Evolutionary conservation across 2,888 invertebrate genomes (phyloP).

Genomic region (Apamea crenata): DNA sequence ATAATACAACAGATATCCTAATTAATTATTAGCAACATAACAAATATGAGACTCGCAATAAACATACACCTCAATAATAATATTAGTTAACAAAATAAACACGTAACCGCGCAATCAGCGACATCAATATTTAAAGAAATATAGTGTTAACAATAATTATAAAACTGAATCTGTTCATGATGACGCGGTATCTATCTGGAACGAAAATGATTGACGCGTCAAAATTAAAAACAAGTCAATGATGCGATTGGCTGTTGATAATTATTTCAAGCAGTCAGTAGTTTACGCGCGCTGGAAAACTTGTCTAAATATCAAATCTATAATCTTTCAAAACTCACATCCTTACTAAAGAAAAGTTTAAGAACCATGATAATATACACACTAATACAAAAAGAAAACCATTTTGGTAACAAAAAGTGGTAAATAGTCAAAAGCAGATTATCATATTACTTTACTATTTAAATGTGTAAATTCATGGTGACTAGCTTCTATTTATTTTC

Average conservation of each 20-base stretch:
- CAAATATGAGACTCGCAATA: conserved; percentile 30
- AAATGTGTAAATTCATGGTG: conserved; percentile 25
- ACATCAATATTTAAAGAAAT: background rate
- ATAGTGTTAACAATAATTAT: background rate
- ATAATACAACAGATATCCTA: conserved; percentile 32
- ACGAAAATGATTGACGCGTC: background rate
- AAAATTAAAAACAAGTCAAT: background rate
- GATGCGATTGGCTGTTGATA: background rate
- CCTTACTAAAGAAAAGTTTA: background rate
- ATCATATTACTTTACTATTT: background rate
- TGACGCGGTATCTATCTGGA: background rate
- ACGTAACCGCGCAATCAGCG: background rate
- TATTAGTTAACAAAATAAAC: conserved; percentile 19
- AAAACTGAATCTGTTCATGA: conserved; percentile 5
- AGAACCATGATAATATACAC: background rate
- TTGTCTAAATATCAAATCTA: too few relatives aligned
- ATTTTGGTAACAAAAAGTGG: background rate
- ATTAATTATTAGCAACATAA: conserved; percentile 31
- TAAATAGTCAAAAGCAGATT: conserved; percentile 18
- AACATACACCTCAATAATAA: conserved; percentile 25
- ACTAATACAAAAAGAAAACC: background rate
- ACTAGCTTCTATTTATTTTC: conserved; percentile 41
- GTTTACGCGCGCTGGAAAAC: background rate
- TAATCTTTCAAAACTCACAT: background rate
- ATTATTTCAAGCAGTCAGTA: background rate